phyloP scores from a whole-genome alignment of 2,888 invertebrate genomes.

The Taphrorychus bicolor region DNA sequence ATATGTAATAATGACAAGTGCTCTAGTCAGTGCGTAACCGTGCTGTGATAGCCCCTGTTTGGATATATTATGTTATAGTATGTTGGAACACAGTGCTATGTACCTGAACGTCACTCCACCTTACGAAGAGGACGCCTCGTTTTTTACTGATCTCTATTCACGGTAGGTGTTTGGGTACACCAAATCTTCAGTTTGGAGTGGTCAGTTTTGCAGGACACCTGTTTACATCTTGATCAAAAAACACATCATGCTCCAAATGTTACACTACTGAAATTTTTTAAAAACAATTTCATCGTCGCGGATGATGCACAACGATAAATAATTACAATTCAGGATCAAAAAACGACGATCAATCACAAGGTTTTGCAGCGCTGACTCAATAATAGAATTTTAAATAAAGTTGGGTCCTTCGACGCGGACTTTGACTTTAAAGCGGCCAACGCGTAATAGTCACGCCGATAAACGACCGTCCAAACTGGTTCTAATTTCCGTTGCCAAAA shows the following conservation, averaged over 20 bases:
- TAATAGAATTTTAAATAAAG: conserved; percentile 15
- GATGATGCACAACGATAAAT: too few relatives aligned
- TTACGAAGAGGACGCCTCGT: conserved; percentile 55
- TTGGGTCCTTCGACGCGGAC: conserved; percentile 24
- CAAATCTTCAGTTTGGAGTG: background rate
- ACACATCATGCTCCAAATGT: background rate
- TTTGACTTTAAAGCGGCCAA: conserved; percentile 23
- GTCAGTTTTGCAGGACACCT: background rate
- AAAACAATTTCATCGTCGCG: background rate
- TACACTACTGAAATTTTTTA: background rate
- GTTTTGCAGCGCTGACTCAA: conserved; percentile 1
- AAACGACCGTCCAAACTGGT: conserved; percentile 25
- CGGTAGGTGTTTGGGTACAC: too few relatives aligned
- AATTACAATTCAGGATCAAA: too few relatives aligned
- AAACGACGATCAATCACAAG: background rate
- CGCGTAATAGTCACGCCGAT: conserved; percentile 28
- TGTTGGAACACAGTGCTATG: conserved; percentile 59
- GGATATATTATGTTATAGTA: conserved; percentile 44
- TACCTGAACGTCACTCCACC: conserved; percentile 57
- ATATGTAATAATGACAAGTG: conserved; percentile 21
- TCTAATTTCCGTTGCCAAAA: conserved; percentile 34
- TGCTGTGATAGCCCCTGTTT: conserved; percentile 32
- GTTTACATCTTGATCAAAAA: background rate
- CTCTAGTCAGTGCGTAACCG: conserved; percentile 44
- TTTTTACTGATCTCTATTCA: conserved; percentile 59